Base-by-base conservation (phyloP, 2,113 vertebrate species). In the Syngnathus typhle region DNA sequence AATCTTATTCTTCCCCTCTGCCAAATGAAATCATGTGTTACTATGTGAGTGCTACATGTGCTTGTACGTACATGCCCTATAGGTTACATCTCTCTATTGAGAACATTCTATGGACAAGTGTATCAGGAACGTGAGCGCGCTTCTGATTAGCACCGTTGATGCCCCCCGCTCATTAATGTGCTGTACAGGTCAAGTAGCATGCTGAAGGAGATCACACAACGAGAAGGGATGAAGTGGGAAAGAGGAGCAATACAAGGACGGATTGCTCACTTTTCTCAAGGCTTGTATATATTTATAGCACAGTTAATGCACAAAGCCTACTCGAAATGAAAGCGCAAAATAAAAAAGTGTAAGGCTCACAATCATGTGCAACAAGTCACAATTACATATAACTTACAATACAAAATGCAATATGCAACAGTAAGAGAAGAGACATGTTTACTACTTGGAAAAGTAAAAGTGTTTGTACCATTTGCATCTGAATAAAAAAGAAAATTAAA, bases 51-150 rank as follows among this genome's bases (percentile, higher is more conserved):
- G 56, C 13, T 27, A 18, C 41, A 49, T 8, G 16, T 55, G 6
- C 13, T 32, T 32, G 27, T 32, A 8, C 12, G 13, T 63, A 46
- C 58, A 66, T 41, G 44, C 62, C 54, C 38, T 13, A 43, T 46
- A 55, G 65, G 68, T 62, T 43, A 68, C 41, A 5, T 41, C 61
- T 32, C 52, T 32, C 19, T 51, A 8, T 70, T 51, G 55, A 74
- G 11, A 9, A 39, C 16, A 38, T 56, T 51, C 21, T 32, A 7
- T 49, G 7, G 15, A 54, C 10, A 49, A 72, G 43, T 67, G 18
- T 9, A 39, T 60, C 41, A 19, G 58, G 43, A 52, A 49, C n/a
- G 43, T 9, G 44, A 58, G 61, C 71, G 44, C 68, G 12, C 64
- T 68, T 49, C 60, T 38, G 36, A 49, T 49, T 63, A 36, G 8